phyloP scores from a whole-genome alignment of 2,113 vertebrate genomes.

The Onychostoma macrolepis region DNA sequence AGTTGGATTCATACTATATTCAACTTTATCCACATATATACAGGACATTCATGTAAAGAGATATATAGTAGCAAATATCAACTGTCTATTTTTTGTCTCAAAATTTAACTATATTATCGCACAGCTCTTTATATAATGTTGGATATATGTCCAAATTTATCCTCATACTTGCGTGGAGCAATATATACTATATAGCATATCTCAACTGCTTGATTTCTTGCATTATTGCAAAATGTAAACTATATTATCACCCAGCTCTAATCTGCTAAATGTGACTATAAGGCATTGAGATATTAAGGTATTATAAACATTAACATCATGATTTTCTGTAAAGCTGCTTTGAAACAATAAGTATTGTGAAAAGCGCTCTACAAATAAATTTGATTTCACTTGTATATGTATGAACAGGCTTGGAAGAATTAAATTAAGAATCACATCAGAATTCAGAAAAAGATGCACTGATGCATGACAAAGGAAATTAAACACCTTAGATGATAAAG shows the following conservation, averaged over 20 bases:
- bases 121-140: too few relatives aligned
- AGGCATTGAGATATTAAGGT: neutral
- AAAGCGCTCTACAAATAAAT: neutral
- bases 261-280: neutral
- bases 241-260: neutral
- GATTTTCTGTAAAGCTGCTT: neutral
- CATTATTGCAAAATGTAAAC: too few relatives aligned
- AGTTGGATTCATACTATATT: neutral
- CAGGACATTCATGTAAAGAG: too few relatives aligned
- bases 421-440: neutral
- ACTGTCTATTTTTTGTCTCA: too few relatives aligned
- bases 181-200: neutral
- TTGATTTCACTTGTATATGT: neutral
- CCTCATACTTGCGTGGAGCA: neutral
- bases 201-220: too few relatives aligned
- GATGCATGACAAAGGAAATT: neutral
- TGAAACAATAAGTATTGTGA: neutral
- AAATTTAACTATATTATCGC: too few relatives aligned
- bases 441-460: neutral
- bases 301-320: neutral
- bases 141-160: neutral
- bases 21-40: too few relatives aligned
- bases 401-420: neutral
- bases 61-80: neutral
- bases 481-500: slow-evolving; percentile 1